These are phyloP conservation scores for Oryzaephilus surinamensis DNA, from an alignment of 1,140 invertebrate species.

Conservation along the genomic window DNA sequence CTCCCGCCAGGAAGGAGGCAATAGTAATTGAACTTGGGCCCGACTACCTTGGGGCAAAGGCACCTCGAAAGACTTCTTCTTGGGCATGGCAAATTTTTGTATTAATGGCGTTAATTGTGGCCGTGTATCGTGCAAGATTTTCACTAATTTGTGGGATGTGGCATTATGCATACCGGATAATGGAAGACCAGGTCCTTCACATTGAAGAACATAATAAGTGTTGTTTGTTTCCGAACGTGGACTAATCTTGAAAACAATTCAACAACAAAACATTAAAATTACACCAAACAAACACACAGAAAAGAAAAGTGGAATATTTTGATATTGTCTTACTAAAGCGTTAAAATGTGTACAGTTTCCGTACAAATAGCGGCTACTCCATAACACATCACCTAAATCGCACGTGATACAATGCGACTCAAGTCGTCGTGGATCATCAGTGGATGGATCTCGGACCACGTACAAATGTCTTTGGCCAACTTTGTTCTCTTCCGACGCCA, in stretches of 20 bases:
- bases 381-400: conserved; percentile 54
- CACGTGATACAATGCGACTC: conserved; percentile 75
- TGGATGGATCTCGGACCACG: conserved; percentile 56
- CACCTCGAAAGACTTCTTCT: conserved; percentile 63
- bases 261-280: conserved; percentile 1
- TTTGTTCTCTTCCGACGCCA: conserved; percentile 60
- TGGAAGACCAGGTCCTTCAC: conserved; percentile 67
- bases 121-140: conserved; percentile 64
- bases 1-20: conserved; percentile 73
- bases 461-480: conserved; percentile 81
- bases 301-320: no score
- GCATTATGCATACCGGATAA: conserved; percentile 64
- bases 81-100: conserved; percentile 60
- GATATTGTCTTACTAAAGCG: conserved; percentile 45
- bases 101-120: conserved; percentile 51
- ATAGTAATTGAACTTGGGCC: conserved; percentile 66
- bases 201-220: conserved; percentile 65
- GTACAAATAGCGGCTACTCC: conserved; percentile 63
- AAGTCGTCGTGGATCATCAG: conserved; percentile 54
- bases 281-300: no score
- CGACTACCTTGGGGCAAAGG: conserved; percentile 63
- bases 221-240: conserved; percentile 33
- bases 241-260: conserved; percentile 15
- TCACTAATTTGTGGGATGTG: conserved; percentile 56
- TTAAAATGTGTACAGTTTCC: conserved; percentile 71